Evolutionary conservation across 2,113 vertebrate species (phyloP).

Genomic region (Sialia sialis): DNA sequence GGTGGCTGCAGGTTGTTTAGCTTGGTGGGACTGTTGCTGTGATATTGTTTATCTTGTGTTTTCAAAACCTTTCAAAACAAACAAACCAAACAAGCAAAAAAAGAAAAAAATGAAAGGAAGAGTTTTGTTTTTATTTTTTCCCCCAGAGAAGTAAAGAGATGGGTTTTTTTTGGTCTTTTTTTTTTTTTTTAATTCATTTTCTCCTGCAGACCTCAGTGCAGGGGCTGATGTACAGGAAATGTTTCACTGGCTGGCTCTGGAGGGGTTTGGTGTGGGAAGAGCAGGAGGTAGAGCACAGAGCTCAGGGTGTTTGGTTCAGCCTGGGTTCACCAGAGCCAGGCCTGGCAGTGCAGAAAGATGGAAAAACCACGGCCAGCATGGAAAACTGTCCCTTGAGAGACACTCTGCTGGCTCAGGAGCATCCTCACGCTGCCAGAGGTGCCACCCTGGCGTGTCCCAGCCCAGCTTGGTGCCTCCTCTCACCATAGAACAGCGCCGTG

Average conservation of each 20-base stretch:
- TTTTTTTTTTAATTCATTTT: neutral
- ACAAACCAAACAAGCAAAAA: neutral
- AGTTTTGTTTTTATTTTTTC: neutral
- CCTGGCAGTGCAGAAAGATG: neutral
- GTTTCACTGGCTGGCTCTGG: neutral
- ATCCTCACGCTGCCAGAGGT: neutral
- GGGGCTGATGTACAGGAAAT: neutral
- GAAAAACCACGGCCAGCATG: fast-evolving
- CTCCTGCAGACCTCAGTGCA: neutral
- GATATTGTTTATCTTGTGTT: constrained; percentile 9
- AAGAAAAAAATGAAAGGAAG: neutral
- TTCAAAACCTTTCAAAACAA: constrained; percentile 10
- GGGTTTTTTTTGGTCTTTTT: neutral
- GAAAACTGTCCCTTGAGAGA: neutral
- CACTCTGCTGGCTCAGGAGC: neutral
- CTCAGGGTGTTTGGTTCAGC: neutral
- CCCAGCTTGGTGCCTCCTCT: neutral
- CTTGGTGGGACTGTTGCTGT: constrained; percentile 26
- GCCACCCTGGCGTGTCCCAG: neutral
- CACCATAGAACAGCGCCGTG: constrained; percentile 86
- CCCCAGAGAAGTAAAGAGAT: neutral
- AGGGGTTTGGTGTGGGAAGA: neutral
- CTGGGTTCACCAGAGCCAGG: neutral
- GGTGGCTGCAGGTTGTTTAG: constrained; percentile 45
- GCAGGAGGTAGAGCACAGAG: neutral